These are phyloP conservation scores for Hippocampus kuda DNA, from an alignment of 2,797 vertebrate species.

Conservation along the genomic window DNA sequence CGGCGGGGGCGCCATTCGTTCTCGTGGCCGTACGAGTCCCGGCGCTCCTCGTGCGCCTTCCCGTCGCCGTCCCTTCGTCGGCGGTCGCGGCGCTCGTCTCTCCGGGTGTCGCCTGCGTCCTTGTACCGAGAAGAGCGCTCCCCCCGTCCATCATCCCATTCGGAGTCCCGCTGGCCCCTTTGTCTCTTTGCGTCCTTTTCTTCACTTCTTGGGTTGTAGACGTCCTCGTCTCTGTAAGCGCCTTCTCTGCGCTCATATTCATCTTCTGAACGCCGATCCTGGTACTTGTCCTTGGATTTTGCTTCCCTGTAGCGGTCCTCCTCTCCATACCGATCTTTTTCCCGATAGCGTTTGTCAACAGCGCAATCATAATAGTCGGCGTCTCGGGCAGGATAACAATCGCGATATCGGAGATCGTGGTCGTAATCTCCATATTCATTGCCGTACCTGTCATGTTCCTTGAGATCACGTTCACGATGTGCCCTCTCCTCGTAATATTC, in stretches of 20 bases:
- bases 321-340: constrained; percentile 46
- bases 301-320: constrained; percentile 41
- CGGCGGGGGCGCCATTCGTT: constrained; percentile 13
- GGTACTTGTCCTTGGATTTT: constrained; percentile 33
- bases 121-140: constrained; percentile 38
- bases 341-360: constrained; percentile 36
- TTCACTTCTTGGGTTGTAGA: constrained; percentile 26
- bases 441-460: constrained; percentile 10
- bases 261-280: constrained; percentile 34
- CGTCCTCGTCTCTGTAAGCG: constrained; percentile 31
- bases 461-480: constrained; percentile 28
- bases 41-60: constrained; percentile 24
- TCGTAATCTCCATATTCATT: neutral
- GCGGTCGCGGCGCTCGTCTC: constrained; percentile 30
- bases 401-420: constrained; percentile 37
- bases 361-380: constrained; percentile 45
- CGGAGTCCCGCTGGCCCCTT: constrained; percentile 47
- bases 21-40: constrained; percentile 31
- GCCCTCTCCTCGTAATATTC: constrained; percentile 43
- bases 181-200: constrained; percentile 35
- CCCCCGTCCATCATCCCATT: constrained; percentile 39
- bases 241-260: constrained; percentile 41
- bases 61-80: constrained; percentile 32
- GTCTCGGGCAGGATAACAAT: constrained; percentile 34
- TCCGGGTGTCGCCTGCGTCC: constrained; percentile 29